Percentiles rank a stretch among this genome's conserved stretches.
phyloP scores from a whole-genome alignment of 1,140 invertebrate species.

The Pseudomyrmex sp. region DNA sequence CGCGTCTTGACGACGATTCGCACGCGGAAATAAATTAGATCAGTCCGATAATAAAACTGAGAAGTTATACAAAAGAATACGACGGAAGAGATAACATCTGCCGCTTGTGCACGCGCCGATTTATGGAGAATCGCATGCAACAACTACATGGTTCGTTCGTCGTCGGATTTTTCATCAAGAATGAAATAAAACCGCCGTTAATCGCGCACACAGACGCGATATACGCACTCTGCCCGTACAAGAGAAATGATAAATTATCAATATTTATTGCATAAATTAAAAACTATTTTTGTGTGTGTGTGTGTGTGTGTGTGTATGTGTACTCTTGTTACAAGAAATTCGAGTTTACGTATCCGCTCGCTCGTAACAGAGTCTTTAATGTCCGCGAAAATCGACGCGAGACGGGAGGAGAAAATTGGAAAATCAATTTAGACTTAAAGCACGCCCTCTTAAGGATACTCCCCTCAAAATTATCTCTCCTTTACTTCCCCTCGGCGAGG shows the following conservation, averaged over 20 bases:
- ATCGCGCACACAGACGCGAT: background rate
- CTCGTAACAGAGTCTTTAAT: background rate
- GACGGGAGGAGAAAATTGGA: slow-evolving; percentile 12
- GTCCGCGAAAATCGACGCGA: background rate
- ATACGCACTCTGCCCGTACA: too few species aligned
- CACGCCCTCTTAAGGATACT: slow-evolving; percentile 24
- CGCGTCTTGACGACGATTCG: too few species aligned
- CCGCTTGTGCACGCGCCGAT: background rate
- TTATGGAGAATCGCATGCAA: slow-evolving; percentile 1
- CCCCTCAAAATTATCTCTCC: slow-evolving; percentile 62
- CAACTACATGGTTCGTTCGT: background rate
- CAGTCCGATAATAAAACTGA: slow-evolving; percentile 2
- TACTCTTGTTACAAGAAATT: too few species aligned
- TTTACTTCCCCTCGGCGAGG: slow-evolving; percentile 26
- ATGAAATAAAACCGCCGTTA: background rate
- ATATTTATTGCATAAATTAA: too few species aligned
- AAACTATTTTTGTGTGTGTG: too few species aligned
- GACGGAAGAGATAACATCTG: background rate
- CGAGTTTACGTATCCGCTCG: too few species aligned
- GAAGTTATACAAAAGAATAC: background rate
- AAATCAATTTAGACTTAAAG: slow-evolving; percentile 57
- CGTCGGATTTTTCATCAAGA: background rate
- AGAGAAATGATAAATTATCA: slow-evolving; percentile 7
- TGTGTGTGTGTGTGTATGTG: too few species aligned
- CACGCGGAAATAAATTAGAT: slow-evolving; percentile 26